phyloP scores from a whole-genome alignment of 1,140 invertebrate species.

The Drosophila fuyamai region DNA sequence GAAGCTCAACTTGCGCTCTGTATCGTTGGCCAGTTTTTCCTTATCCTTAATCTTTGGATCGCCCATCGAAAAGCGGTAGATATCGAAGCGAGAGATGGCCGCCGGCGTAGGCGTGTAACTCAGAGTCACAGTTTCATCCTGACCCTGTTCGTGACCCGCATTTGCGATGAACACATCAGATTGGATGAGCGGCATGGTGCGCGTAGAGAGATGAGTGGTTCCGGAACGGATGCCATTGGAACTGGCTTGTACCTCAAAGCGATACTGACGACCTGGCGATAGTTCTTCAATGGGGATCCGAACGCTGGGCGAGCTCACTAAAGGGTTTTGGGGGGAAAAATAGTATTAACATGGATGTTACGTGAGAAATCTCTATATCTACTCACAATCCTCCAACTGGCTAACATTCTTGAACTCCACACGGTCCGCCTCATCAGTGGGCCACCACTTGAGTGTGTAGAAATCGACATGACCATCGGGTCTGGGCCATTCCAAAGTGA shows the following conservation, averaged over 20 bases:
- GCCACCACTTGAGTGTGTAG: conserved; percentile 92
- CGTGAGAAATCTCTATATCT: no score
- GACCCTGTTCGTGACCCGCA: conserved; percentile 90
- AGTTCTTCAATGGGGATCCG: conserved; percentile 90
- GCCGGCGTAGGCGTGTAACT: conserved; percentile 94
- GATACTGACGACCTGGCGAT: conserved; percentile 91
- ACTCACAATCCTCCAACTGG: conserved; percentile 72
- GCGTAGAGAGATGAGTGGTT: conserved; percentile 88
- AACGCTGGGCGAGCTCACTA: conserved; percentile 73
- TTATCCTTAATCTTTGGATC: conserved; percentile 89
- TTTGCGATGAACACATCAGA: conserved; percentile 95
- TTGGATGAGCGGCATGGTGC: conserved; percentile 95
- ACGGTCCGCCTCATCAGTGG: conserved; percentile 85
- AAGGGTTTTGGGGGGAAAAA: not conserved
- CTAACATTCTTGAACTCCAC: conserved; percentile 86
- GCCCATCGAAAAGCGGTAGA: conserved; percentile 92
- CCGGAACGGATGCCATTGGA: conserved; percentile 91
- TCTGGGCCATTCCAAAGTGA: conserved; percentile 94
- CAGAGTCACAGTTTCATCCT: conserved; percentile 87
- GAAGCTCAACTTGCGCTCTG: conserved; percentile 93
- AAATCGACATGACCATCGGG: conserved; percentile 93
- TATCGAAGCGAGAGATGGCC: conserved; percentile 90
- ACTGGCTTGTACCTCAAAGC: conserved; percentile 91
- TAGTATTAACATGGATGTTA: not conserved
- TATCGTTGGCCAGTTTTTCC: conserved; percentile 91